A percentile compares a stretch with the other conserved stretches of the same genome.
phyloP scores from a whole-genome alignment of 2,797 vertebrate species.

The Hemitrygon akajei region DNA sequence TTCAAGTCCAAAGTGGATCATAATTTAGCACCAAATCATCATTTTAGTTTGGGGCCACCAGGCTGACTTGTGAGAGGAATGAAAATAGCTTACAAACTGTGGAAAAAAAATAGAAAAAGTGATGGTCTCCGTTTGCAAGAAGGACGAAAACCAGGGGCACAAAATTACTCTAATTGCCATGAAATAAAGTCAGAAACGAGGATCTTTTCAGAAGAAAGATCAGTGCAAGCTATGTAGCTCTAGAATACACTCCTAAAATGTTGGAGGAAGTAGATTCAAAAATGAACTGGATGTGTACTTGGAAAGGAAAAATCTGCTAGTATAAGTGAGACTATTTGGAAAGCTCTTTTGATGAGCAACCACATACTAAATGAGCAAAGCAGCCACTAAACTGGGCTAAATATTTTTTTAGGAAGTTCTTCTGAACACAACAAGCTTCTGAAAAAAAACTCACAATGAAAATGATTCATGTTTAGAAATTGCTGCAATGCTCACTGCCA shows the following conservation, averaged over 20 bases:
- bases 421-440: neutral
- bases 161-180: neutral
- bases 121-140: too few species aligned
- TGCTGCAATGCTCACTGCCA: slow-evolving; percentile 7
- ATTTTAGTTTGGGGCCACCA: neutral
- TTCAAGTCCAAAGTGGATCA: neutral
- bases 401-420: neutral
- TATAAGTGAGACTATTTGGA: neutral
- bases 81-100: neutral
- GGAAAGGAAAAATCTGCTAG: neutral
- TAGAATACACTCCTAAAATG: neutral
- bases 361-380: neutral
- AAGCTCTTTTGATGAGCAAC: neutral
- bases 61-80: neutral
- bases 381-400: neutral
- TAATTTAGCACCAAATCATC: slow-evolving; percentile 5
- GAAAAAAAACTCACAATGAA: neutral
- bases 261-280: neutral
- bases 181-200: neutral
- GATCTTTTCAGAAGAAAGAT: neutral
- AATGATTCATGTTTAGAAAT: slow-evolving; percentile 2
- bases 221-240: neutral
- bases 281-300: neutral
- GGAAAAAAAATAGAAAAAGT: neutral
- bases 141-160: neutral